Conservation (phyloP, 30 jellyfish, hydroid and myxozoan species). For the Aurelia coerulea region DNA sequence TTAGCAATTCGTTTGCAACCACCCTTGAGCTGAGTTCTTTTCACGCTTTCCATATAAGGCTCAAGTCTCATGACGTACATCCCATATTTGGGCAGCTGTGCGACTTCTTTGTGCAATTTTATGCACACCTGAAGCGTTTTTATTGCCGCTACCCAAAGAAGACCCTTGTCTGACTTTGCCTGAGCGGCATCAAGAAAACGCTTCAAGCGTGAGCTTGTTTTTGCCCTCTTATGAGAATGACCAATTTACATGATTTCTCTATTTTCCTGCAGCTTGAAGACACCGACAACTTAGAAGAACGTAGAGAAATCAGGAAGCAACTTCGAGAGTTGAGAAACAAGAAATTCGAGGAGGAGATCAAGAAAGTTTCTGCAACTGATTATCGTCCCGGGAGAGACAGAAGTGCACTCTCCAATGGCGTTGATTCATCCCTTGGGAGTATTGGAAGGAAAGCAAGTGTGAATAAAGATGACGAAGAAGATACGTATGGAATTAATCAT, state of each 20-base stretch:
- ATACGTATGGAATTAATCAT: slow-evolving; percentile 77
- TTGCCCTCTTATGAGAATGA: background rate
- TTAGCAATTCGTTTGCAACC: too few relatives aligned
- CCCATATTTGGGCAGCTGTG: too few relatives aligned
- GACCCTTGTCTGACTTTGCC: too few relatives aligned
- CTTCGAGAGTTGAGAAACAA: slow-evolving; percentile 88
- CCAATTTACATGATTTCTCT: background rate
- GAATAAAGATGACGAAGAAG: slow-evolving; percentile 73
- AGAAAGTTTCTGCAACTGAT: slow-evolving; percentile 87
- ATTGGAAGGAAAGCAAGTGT: slow-evolving; percentile 52
- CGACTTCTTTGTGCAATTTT: too few relatives aligned
- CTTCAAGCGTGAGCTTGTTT: background rate
- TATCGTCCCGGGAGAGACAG: slow-evolving; percentile 61
- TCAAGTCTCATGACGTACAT: too few relatives aligned
- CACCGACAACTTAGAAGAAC: slow-evolving; percentile 90
- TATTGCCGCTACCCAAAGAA: too few relatives aligned
- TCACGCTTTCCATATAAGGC: too few relatives aligned
- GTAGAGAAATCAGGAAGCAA: slow-evolving; percentile 91
- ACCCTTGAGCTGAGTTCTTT: too few relatives aligned
- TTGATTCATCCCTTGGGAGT: slow-evolving; percentile 57
- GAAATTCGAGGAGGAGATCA: slow-evolving; percentile 93
- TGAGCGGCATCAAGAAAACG: too few relatives aligned
- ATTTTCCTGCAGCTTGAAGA: slow-evolving; percentile 78
- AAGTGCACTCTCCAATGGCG: slow-evolving; percentile 76
- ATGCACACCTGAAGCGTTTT: too few relatives aligned